These are phyloP conservation scores for Numenius phaeopus DNA, from an alignment of 2,797 vertebrate species.

Conservation along the genomic window DNA sequence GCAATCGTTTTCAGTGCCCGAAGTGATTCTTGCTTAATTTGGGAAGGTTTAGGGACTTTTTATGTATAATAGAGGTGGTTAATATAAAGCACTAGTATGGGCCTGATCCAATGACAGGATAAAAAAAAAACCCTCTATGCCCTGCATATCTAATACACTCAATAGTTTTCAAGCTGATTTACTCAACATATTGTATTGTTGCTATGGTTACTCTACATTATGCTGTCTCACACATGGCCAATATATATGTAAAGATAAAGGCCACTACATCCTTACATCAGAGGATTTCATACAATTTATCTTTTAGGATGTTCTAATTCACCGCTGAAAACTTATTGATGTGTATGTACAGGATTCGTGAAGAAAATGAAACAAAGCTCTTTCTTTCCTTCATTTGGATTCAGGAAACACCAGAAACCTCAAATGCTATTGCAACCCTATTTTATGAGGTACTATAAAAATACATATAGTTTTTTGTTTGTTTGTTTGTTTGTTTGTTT, in stretches of 20 bases:
- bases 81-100: neutral
- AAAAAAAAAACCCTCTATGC: neutral
- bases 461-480: neutral
- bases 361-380: neutral
- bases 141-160: neutral
- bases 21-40: slow-evolving; percentile 26
- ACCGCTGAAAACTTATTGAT: neutral
- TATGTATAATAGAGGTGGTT: neutral
- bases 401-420: neutral
- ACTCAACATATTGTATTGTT: slow-evolving; percentile 3
- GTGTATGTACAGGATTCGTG: neutral
- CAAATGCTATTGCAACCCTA: neutral
- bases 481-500: neutral
- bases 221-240: neutral
- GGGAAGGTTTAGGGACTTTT: neutral
- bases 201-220: slow-evolving; percentile 34
- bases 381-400: neutral
- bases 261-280: neutral
- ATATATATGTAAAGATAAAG: neutral
- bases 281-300: neutral
- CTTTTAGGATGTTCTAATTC: neutral
- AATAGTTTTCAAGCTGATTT: neutral
- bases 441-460: neutral
- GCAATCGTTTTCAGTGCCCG: neutral
- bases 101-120: neutral